Base-by-base conservation (phyloP, 2,797 vertebrate genomes). In the Poliocrania exsul region DNA sequence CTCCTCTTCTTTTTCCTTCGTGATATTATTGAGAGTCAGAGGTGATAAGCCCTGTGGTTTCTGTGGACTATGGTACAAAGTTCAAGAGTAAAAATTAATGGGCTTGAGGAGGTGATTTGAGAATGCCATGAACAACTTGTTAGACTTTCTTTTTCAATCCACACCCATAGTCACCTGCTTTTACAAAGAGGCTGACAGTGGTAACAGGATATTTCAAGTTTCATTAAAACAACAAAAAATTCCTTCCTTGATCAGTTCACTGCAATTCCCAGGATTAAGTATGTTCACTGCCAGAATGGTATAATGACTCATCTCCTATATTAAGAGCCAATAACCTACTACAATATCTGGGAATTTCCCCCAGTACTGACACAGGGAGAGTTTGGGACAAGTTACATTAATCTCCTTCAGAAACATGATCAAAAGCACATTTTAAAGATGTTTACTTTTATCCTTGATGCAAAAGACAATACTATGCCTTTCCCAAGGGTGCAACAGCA, bases 111-210 rank as follows among this genome's bases (percentile, higher is more conserved):
- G 6, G 16, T 21, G 47, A 49, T 90, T 79, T 67, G 46, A 77
- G 93, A 94, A 64, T 44, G 25, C 15, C 2, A 0, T 73, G 47
- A 85, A 71, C 79, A 95, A 93, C 70, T 83, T 90, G 80, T 58
- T 88, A 56, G 44, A 46, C n/a, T 53, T 87, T 81, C 46, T 88
- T 79, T 88, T 81, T 66, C 31, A 24, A 8, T 67, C 81, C 60
- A 44, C 51, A 84, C 80, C 42, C 65, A 64, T 13, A 90, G 25
- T 90, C 87, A 96, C 67, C 81, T 93, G 86, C 71, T 67, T 94
- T 88, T 88, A 66, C 77, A 62, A 86, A 88, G 60, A 95, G 18
- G 12, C 40, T 54, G 31, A 23, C 23, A 65, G 62, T 46, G 13
- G 58, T 42, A 84, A 62, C 73, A 90, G 37, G 79, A 12, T 64